Base-by-base conservation (phyloP, 2,113 vertebrate genomes). In the Eleginops maclovinus region DNA sequence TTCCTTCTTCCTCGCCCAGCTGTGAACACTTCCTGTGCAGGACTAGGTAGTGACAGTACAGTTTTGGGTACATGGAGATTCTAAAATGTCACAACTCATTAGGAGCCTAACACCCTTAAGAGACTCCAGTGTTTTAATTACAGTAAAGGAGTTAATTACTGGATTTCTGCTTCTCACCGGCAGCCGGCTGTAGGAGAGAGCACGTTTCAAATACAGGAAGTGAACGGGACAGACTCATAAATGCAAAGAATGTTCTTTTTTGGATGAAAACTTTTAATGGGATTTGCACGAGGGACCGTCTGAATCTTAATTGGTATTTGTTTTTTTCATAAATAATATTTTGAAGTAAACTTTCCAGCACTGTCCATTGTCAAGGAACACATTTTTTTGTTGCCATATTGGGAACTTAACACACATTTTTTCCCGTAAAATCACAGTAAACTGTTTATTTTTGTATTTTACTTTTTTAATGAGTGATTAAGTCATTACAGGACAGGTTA, bases 81-180 rank as follows among this genome's bases (percentile, higher is more conserved):
- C 94, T 92, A 88, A 56, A 28, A 93, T 94, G 95, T 95, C 94
- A 94, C 92, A 96, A 89, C 96, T 97, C 95, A 94, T 99, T 97
- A 97, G 92, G 88, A 89, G 89, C 62, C 87, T 61, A 90, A 90
- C 91, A 94, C 92, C 90, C 87, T 94, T 90, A 68, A 66, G 92
- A 94, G 93, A 90, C 93, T 90, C 41, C 2, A 46, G 89, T 92
- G 90, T 95, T 96, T 97, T 97, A 97, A 98, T 99, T 97, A 97
- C 94, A 94, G 92, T 82, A 87, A 70, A 90, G 89, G 93, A 96
- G 96, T 97, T 97, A 97, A 96, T 96, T 95, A 94, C 83, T 65
- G 63, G 87, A 89, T 66, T 82, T 83, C 71, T 58, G 62, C 61
- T 81, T 86, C 72, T 82, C 81, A 73, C 60, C 69, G 74, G 82